Conservation (phyloP, 2,888 invertebrate species). For the Lasioglossum figueresi region DNA sequence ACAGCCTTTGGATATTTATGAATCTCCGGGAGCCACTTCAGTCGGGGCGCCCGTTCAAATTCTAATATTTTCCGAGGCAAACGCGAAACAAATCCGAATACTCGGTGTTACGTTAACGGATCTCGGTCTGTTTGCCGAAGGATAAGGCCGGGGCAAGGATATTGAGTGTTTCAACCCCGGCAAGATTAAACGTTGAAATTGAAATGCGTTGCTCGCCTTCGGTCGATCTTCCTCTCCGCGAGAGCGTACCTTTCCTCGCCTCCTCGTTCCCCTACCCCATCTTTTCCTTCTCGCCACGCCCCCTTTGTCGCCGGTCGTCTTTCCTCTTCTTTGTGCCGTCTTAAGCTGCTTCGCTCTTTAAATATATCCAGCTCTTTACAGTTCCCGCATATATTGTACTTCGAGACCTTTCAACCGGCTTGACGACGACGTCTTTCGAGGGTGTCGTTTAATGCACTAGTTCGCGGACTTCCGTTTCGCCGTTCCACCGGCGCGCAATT, state of each 20-base stretch:
- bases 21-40: constrained; percentile 1
- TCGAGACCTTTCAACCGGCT: neutral
- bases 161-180: constrained; percentile 25
- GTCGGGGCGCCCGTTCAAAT: neutral
- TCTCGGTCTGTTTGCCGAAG: constrained; percentile 19
- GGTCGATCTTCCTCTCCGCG: constrained; percentile 14
- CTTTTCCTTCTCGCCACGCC: neutral
- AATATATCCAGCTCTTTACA: constrained; percentile 10
- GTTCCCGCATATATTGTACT: constrained; percentile 12
- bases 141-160: constrained; percentile 23
- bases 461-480: neutral
- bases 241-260: neutral
- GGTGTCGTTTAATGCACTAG: constrained; percentile 11
- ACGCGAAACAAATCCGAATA: constrained; percentile 1
- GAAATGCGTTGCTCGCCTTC: constrained; percentile 20
- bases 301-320: neutral
- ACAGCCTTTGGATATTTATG: constrained; percentile 11
- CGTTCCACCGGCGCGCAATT: neutral
- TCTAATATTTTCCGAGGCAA: constrained; percentile 12
- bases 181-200: constrained; percentile 47
- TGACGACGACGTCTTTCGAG: neutral
- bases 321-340: neutral
- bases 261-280: neutral
- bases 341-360: neutral
- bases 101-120: constrained; percentile 22